These are phyloP conservation scores for Maniola jurtina DNA, from an alignment of 1,140 invertebrate genomes.

Conservation along the genomic window DNA sequence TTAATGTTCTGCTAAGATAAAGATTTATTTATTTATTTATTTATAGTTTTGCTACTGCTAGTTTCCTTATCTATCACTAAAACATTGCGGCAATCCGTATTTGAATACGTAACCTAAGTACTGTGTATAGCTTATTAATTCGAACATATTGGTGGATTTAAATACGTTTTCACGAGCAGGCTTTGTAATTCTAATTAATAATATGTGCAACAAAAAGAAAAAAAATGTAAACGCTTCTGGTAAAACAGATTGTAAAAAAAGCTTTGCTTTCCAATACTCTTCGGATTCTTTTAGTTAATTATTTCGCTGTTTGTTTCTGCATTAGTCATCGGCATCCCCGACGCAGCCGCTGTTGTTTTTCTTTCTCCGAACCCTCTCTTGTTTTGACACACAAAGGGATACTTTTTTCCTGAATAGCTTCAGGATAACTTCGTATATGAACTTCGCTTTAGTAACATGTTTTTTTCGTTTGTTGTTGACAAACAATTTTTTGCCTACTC, in stretches of 20 bases:
- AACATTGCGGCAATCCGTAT: too few relatives aligned
- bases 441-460: background rate
- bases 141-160: too few relatives aligned
- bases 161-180: too few relatives aligned
- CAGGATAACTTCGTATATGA: constrained; percentile 15
- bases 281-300: constrained; percentile 19
- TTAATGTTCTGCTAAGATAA: too few relatives aligned
- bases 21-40: too few relatives aligned
- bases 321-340: constrained; percentile 53
- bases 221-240: background rate
- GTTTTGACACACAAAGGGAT: constrained; percentile 49
- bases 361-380: constrained; percentile 41
- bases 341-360: constrained; percentile 57
- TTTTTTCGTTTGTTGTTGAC: background rate
- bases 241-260: background rate
- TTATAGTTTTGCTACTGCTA: too few relatives aligned
- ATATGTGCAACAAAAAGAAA: background rate
- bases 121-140: too few relatives aligned
- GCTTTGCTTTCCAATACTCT: background rate
- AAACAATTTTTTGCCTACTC: too few relatives aligned
- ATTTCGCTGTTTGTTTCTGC: constrained; percentile 25
- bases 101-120: too few relatives aligned
- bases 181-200: background rate
- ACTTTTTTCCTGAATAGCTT: constrained; percentile 19
- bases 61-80: too few relatives aligned